Evolutionary conservation across 2,888 invertebrate species (phyloP), one percentile per base, ranked within the genome.

Genomic region (Pinctada fucata): DNA sequence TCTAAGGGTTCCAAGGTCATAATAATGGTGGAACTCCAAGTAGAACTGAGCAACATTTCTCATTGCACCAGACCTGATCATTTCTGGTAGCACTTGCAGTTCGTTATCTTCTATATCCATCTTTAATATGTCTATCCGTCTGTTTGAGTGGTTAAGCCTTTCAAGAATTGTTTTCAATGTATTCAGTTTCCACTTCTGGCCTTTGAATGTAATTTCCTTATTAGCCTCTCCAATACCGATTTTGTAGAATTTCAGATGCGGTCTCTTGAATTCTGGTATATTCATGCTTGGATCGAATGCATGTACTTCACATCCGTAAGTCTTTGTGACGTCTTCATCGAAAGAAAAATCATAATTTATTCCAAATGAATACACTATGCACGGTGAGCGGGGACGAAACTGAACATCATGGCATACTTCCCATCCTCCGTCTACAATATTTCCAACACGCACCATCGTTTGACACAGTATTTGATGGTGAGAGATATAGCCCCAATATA

Each of bases 361-460:
- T 63, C 72, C 72, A 13, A 72, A 10, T 47, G 72, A 72, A n/a
- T 72, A 72, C n/a, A 72, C 72, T 13, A 63, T 8, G 47, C 72
- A 72, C n/a, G 72, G 58, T 10, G 31, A 3, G 16, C 58, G 31
- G 2, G 72, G 72, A 2, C 72, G 52, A 58, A 72, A 72, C 48
- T n/a, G 47, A 58, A 63, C n/a, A 72, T 72, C 72, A 47, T 72
- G 72, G 50, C 72, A 72, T 2, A 72, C 72, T 0, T 72, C 72
- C 72, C 72, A 72, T 63, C 72, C 72, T 4, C 72, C 72, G 48
- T 72, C 72, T 45, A 58, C 47, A 45, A 72, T 58, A 47, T 72
- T 72, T 6, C 72, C 72, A 6, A 72, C 16, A 47, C 72, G 72
- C 8, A 72, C 3, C 52, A 58, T 52, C 45, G 52, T 13, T n/a